Evolutionary conservation across 2,888 invertebrate species (phyloP).

Genomic region (Drosophila parthenogenetica): DNA sequence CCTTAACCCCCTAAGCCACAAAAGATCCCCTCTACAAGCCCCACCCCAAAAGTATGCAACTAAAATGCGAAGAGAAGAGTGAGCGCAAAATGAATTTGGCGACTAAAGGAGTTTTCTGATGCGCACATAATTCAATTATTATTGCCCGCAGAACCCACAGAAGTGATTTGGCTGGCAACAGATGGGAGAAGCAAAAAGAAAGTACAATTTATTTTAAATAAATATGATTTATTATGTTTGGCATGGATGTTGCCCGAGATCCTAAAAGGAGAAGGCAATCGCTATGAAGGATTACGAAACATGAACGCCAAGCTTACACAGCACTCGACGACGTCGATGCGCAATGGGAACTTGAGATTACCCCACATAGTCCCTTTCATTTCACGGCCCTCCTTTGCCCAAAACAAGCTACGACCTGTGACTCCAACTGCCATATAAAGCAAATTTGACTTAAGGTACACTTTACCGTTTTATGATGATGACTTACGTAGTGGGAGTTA

Average conservation of each 20-base stretch:
- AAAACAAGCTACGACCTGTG: constrained; percentile 6
- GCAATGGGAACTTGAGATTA: constrained; percentile 53
- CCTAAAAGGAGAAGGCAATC: constrained; percentile 50
- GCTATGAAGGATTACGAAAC: constrained; percentile 62
- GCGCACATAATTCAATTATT: constrained; percentile 75
- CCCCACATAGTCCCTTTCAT: not conserved
- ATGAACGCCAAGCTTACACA: constrained; percentile 62
- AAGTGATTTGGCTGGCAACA: constrained; percentile 45
- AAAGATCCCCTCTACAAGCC: too few relatives aligned
- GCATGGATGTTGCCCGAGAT: constrained; percentile 30
- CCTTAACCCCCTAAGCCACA: too few relatives aligned
- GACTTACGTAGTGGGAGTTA: constrained; percentile 41
- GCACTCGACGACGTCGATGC: constrained; percentile 61
- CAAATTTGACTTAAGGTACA: constrained; percentile 74
- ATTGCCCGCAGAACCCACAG: constrained; percentile 49
- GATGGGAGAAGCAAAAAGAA: constrained; percentile 22
- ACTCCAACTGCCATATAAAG: constrained; percentile 28
- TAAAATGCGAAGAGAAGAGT: constrained; percentile 10
- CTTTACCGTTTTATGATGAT: constrained; percentile 67
- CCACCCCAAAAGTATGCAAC: constrained; percentile 27
- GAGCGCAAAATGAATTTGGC: constrained; percentile 37
- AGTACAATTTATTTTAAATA: constrained; percentile 77
- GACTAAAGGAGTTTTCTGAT: constrained; percentile 44
- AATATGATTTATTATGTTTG: constrained; percentile 78
- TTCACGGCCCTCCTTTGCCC: not conserved